These are phyloP conservation scores for Harmothoe impar DNA, from an alignment of 2,888 invertebrate genomes.

Conservation along the genomic window DNA sequence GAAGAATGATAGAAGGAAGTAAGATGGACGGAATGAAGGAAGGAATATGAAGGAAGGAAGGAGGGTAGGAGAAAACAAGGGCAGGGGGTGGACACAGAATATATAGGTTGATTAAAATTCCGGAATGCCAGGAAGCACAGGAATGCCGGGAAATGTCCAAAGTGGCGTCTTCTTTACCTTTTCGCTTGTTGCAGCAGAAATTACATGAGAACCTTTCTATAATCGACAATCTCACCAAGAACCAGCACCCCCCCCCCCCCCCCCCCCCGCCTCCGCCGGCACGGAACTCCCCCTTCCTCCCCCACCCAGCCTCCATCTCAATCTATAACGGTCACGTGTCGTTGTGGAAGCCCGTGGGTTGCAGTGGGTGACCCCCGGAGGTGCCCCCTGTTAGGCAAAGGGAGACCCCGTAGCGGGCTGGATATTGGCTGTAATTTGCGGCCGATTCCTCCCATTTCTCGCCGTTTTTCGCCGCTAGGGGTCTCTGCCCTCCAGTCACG, in stretches of 20 bases:
- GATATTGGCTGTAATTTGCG: constrained; percentile 54
- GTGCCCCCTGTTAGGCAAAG: constrained; percentile 1
- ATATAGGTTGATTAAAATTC: no score
- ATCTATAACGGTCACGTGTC: background rate
- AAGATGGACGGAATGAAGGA: no score
- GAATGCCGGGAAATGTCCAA: no score
- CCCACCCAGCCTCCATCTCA: background rate
- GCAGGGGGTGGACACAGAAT: no score
- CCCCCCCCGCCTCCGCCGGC: background rate
- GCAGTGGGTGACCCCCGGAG: constrained; percentile 11
- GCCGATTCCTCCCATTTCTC: constrained; percentile 52
- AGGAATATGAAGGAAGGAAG: no score
- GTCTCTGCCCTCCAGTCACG: constrained; percentile 24
- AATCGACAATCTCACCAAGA: background rate
- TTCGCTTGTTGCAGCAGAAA: no score
- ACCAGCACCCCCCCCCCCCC: background rate
- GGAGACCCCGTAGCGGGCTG: background rate
- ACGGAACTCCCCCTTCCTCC: background rate
- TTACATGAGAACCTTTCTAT: no score
- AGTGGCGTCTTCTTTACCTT: no score
- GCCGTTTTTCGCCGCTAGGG: background rate
- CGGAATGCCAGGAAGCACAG: no score
- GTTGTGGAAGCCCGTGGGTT: background rate
- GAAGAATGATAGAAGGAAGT: no score
- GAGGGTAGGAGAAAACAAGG: no score